Conservation (phyloP, 2,888 invertebrate genomes). For the Cyrtodaria siliqua region DNA sequence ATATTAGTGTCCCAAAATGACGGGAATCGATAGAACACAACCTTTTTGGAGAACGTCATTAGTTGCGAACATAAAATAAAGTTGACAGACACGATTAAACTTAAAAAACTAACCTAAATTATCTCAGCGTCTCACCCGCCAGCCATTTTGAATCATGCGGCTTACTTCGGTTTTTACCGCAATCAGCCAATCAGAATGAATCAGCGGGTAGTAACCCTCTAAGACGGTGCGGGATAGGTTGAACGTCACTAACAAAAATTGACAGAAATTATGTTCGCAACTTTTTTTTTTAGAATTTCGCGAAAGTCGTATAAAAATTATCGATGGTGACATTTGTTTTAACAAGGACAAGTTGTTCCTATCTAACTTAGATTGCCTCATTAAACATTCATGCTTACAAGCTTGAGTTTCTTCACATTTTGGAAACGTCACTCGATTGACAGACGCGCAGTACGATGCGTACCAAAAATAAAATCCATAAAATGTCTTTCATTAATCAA, state of each 20-base stretch:
- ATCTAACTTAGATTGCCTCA: constrained; percentile 15
- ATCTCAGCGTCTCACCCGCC: neutral
- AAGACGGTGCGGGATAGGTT: constrained; percentile 13
- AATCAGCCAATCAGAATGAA: too few species aligned
- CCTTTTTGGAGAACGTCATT: constrained; percentile 21
- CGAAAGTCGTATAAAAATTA: constrained; percentile 27
- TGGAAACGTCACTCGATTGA: constrained; percentile 33
- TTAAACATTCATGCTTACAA: constrained; percentile 23
- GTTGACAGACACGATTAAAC: constrained; percentile 31
- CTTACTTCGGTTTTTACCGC: constrained; percentile 13
- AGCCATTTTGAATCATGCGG: constrained; percentile 10
- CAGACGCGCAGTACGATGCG: constrained; percentile 30
- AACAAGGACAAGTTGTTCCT: constrained; percentile 16
- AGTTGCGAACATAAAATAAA: constrained; percentile 12
- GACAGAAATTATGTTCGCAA: constrained; percentile 30
- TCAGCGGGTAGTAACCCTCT: constrained; percentile 19
- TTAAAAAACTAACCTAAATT: constrained; percentile 12
- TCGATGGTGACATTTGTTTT: constrained; percentile 26
- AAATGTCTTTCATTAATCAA: constrained; percentile 22
- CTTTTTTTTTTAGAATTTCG: constrained; percentile 21
- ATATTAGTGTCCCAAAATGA: too few species aligned
- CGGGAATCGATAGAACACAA: constrained; percentile 21
- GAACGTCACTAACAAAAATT: constrained; percentile 19
- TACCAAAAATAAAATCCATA: constrained; percentile 26
- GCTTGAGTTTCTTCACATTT: constrained; percentile 22